phyloP scores from a whole-genome alignment of 1,140 invertebrate species.

The Aphidius gifuensis region DNA sequence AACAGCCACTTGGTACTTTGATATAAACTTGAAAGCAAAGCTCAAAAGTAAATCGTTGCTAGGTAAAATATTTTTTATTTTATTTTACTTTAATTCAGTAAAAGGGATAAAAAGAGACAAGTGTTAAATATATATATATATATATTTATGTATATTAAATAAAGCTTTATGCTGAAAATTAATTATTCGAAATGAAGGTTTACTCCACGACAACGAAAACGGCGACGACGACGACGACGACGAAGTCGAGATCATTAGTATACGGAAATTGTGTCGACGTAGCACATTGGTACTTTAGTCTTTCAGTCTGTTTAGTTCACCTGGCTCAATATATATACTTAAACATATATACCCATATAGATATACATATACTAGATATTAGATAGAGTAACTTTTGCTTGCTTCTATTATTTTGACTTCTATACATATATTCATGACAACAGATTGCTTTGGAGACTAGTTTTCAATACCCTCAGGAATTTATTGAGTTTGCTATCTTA shows the following conservation, averaged over 20 bases:
- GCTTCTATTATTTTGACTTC: slow-evolving; percentile 1
- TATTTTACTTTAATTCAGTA: background rate
- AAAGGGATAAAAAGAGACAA: no score
- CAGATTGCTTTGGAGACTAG: no score
- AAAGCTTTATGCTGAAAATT: slow-evolving; percentile 39
- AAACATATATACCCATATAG: background rate
- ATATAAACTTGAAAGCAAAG: background rate
- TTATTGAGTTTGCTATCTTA: no score
- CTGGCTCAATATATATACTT: slow-evolving; percentile 5
- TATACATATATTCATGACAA: background rate
- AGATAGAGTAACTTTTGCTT: background rate
- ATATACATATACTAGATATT: no score
- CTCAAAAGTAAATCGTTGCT: background rate
- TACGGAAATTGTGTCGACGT: slow-evolving; percentile 48
- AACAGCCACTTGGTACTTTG: no score
- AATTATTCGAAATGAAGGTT: slow-evolving; percentile 50
- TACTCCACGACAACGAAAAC: no score
- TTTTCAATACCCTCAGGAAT: no score
- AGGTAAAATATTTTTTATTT: background rate
- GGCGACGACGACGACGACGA: slow-evolving; percentile 22
- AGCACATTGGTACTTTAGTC: background rate
- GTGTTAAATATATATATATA: background rate
- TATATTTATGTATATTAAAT: slow-evolving; percentile 16
- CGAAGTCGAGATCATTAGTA: slow-evolving; percentile 49
- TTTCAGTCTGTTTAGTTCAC: slow-evolving; percentile 1